phyloP scores from a whole-genome alignment of 2,113 vertebrate species.

The Erpornis zantholeuca region DNA sequence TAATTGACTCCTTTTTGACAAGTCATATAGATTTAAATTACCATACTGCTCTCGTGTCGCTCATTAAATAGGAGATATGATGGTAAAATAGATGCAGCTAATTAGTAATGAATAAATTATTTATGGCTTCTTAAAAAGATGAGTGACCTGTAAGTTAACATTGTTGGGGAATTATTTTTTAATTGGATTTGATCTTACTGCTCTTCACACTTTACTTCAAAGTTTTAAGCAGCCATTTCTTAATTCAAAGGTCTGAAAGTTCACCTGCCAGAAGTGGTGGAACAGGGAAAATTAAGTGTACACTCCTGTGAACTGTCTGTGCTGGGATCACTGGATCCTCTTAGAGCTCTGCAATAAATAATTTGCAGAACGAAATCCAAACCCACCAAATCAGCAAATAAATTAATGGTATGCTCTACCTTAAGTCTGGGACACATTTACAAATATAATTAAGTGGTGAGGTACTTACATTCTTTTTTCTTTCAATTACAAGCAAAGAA shows the following conservation, averaged over 20 bases:
- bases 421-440: neutral
- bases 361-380: neutral
- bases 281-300: neutral
- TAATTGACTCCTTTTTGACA: slow-evolving; percentile 30
- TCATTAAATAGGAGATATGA: slow-evolving; percentile 55
- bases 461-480: neutral
- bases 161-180: slow-evolving; percentile 58
- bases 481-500: neutral
- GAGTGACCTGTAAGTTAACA: slow-evolving; percentile 60
- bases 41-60: neutral
- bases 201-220: neutral
- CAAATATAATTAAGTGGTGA: neutral
- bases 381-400: neutral
- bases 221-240: neutral
- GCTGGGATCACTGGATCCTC: neutral
- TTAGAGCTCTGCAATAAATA: neutral
- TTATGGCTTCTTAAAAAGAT: slow-evolving; percentile 57
- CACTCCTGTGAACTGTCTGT: neutral
- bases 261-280: neutral
- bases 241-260: neutral
- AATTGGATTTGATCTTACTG: slow-evolving; percentile 50
- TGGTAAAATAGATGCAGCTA: slow-evolving; percentile 33
- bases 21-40: slow-evolving; percentile 18
- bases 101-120: slow-evolving; percentile 71
- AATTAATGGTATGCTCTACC: neutral